Percentiles rank a stretch among this genome's conserved stretches.
phyloP scores from a whole-genome alignment of 1,140 invertebrate species.

The Tetramorium alpestre region DNA sequence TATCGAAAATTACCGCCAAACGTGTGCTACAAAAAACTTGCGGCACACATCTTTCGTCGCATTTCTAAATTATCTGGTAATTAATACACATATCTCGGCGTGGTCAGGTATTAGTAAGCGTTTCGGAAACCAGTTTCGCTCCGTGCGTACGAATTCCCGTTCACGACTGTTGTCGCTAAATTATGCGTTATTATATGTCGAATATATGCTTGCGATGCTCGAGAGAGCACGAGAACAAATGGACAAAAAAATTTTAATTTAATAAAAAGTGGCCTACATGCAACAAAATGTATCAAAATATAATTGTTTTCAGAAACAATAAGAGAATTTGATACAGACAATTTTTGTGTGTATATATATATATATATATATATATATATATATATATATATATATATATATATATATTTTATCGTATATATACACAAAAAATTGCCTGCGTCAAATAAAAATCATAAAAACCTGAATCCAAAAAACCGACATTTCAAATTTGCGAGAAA shows the following conservation, averaged over 20 bases:
- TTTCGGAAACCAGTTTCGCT: slow-evolving; percentile 50
- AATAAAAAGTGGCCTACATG: background rate
- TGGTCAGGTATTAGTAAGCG: background rate
- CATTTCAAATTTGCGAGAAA: background rate
- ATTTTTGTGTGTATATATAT: background rate
- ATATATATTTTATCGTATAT: too few species aligned
- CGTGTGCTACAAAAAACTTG: slow-evolving; percentile 15
- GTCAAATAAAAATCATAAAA: background rate
- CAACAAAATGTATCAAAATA: background rate
- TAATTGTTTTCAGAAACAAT: background rate
- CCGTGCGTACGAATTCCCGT: slow-evolving; percentile 7
- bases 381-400: too few species aligned
- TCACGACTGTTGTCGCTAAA: background rate
- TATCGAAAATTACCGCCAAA: slow-evolving; percentile 43
- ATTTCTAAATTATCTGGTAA: slow-evolving; percentile 50
- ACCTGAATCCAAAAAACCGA: background rate
- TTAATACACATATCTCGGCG: slow-evolving; percentile 30
- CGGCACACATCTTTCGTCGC: slow-evolving; percentile 18
- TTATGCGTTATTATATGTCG: slow-evolving; percentile 12
- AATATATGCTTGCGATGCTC: background rate
- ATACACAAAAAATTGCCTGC: background rate
- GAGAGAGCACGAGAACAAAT: background rate
- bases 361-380: too few species aligned
- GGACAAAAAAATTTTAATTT: background rate
- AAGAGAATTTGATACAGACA: background rate